Evolutionary conservation across 1,140 invertebrate species (phyloP), one percentile per base, ranked within the genome.

Genomic region (Aphis craccivora): DNA sequence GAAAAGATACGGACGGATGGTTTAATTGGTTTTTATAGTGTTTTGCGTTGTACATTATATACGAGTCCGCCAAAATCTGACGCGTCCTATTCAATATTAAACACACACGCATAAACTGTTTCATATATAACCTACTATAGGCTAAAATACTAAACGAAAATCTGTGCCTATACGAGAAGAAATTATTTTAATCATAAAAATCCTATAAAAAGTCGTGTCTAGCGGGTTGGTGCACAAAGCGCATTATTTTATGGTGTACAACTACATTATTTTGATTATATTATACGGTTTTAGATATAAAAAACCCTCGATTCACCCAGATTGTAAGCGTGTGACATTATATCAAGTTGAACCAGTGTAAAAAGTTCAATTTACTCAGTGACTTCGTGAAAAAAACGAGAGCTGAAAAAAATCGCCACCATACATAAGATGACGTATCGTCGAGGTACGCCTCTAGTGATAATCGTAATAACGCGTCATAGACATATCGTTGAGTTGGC

Each of bases 171-270:
- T 40, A 7, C 60, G 30, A n/a, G 60, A 4, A n/a, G 18, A 76
- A 76, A 76, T n/a, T n/a, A n/a, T 76, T 67, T n/a, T n/a, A 76
- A 76, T 67, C n/a, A n/a, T n/a, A n/a, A 76, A n/a, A 76, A 76
- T n/a, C 30, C 30, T n/a, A 76, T n/a, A n/a, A n/a, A 76, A 76
- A n/a, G 14, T n/a, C 60, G 60, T 76, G 6, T 18, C 14, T n/a
- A 76, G 30, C 30, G 60, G n/a, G 2, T 76, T 2, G 30, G 60
- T 18, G 30, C 60, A 76, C 60, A 76, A 76, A 76, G 14, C 14
- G 30, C 14, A n/a, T 76, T 76, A 30, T n/a, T 76, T n/a, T 18
- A 18, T n/a, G 6, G 11, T 6, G 60, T 76, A 9, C 30, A 14
- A 25, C 8, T 60, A 30, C 48, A 51, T 51, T 51, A 30, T 60